Evolutionary conservation across 2,113 vertebrate species (phyloP).

Genomic region (Oplegnathus fasciatus): DNA sequence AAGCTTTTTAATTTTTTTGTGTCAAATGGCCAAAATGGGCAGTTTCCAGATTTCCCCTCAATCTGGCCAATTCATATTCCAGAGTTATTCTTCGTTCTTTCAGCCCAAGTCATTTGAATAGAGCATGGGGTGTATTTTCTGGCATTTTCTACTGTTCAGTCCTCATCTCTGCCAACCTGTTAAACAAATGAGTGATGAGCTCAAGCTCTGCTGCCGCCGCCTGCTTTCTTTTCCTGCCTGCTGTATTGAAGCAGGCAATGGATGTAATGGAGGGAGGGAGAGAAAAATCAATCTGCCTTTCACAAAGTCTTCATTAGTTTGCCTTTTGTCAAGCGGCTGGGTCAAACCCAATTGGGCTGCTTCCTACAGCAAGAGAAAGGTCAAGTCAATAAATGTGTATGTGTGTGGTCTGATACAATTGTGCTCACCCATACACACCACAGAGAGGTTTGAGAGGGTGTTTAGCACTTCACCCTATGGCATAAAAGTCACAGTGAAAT

Average conservation of each 20-base stretch:
- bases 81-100: slow-evolving; percentile 4
- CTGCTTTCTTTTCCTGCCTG: slow-evolving; percentile 14
- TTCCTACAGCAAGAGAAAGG: slow-evolving; percentile 74
- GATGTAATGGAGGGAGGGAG: slow-evolving; percentile 46
- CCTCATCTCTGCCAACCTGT: slow-evolving; percentile 62
- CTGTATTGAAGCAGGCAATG: slow-evolving; percentile 20
- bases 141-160: slow-evolving; percentile 34
- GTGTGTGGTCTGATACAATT: slow-evolving; percentile 33
- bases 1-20: slow-evolving; percentile 48
- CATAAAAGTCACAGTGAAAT: slow-evolving; percentile 15
- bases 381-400: slow-evolving; percentile 70
- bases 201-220: slow-evolving; percentile 21
- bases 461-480: background rate
- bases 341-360: slow-evolving; percentile 71
- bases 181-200: slow-evolving; percentile 73
- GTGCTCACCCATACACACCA: background rate
- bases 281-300: slow-evolving; percentile 77
- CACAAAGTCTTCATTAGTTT: slow-evolving; percentile 83
- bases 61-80: slow-evolving; percentile 36
- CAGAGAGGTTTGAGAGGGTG: background rate
- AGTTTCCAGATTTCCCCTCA: slow-evolving; percentile 27
- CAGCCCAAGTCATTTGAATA: slow-evolving; percentile 29
- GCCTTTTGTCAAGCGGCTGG: slow-evolving; percentile 69
- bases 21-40: slow-evolving; percentile 33
- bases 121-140: slow-evolving; percentile 36